These are phyloP conservation scores for Ibidorhyncha struthersii DNA, from an alignment of 2,113 vertebrate genomes.

Conservation along the genomic window DNA sequence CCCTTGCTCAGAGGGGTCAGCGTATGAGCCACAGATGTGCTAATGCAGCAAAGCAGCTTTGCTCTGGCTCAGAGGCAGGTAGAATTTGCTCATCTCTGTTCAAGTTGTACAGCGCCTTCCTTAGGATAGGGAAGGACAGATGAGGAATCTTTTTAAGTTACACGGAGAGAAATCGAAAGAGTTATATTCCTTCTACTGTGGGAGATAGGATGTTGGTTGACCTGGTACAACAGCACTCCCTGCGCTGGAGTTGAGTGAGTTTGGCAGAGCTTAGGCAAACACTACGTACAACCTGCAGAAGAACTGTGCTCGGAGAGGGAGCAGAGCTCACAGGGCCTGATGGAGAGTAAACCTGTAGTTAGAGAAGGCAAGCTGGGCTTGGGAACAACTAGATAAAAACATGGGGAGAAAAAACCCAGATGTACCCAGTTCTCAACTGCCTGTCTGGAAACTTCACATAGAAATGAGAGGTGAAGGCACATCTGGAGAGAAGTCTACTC, in stretches of 20 bases:
- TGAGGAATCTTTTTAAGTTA: not conserved
- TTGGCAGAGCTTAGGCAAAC: not conserved
- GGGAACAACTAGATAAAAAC: not conserved
- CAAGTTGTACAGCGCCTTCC: not conserved
- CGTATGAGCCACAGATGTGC: not conserved
- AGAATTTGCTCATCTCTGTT: not conserved
- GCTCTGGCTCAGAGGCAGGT: not conserved
- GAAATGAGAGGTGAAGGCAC: not conserved
- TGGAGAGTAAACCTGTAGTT: not conserved
- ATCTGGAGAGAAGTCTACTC: not conserved
- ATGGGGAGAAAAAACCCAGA: not conserved
- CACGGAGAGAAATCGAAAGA: not conserved
- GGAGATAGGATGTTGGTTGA: not conserved
- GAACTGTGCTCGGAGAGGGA: accelerated
- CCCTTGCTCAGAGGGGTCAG: not conserved
- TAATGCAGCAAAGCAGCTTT: not conserved
- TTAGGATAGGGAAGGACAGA: not conserved
- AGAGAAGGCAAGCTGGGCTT: not conserved
- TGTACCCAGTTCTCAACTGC: not conserved
- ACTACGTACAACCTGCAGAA: not conserved
- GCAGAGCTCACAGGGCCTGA: not conserved
- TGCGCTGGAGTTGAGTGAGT: not conserved
- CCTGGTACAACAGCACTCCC: not conserved
- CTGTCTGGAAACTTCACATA: not conserved
- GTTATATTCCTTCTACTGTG: not conserved